A percentile compares a stretch with the other conserved stretches of the same genome.
phyloP scores from a whole-genome alignment of 2,113 vertebrate genomes.

The Silurus glanis region DNA sequence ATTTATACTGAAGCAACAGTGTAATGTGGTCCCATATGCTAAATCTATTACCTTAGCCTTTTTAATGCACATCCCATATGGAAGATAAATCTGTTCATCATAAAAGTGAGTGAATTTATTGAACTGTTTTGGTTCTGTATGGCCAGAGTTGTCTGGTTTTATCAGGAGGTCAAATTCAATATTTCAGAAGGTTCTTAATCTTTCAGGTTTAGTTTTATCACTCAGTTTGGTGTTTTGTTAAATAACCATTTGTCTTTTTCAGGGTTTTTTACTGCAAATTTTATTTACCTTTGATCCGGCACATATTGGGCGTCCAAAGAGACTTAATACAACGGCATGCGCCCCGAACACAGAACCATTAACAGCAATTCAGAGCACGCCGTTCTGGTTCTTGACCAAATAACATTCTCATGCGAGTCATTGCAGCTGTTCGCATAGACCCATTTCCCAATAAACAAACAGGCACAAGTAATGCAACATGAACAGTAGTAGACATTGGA shows the following conservation, averaged over 20 bases:
- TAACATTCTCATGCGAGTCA: constrained; percentile 58
- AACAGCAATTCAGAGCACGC: constrained; percentile 52
- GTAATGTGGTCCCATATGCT: neutral
- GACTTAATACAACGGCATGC: constrained; percentile 41
- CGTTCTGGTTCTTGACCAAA: constrained; percentile 56
- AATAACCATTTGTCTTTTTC: constrained; percentile 2
- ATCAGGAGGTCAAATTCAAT: neutral
- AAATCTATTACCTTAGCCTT: constrained; percentile 22
- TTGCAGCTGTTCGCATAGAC: constrained; percentile 71
- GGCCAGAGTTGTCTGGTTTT: neutral
- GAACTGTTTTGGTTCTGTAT: neutral
- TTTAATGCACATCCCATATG: constrained; percentile 11
- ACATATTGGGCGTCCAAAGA: constrained; percentile 24
- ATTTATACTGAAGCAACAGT: neutral
- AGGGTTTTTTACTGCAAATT: neutral
- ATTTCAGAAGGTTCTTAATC: neutral
- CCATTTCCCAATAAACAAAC: constrained; percentile 59
- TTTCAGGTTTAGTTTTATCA: neutral
- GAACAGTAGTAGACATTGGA: constrained; percentile 13
- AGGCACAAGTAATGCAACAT: constrained; percentile 52
- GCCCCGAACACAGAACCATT: constrained; percentile 45
- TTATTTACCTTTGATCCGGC: constrained; percentile 10
- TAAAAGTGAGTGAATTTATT: neutral
- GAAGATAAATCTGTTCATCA: constrained; percentile 5
- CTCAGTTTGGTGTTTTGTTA: neutral